Evolutionary conservation across 2,113 vertebrate genomes (phyloP), one percentile per base, ranked within the genome.

Genomic region (Cebidichthys violaceus): DNA sequence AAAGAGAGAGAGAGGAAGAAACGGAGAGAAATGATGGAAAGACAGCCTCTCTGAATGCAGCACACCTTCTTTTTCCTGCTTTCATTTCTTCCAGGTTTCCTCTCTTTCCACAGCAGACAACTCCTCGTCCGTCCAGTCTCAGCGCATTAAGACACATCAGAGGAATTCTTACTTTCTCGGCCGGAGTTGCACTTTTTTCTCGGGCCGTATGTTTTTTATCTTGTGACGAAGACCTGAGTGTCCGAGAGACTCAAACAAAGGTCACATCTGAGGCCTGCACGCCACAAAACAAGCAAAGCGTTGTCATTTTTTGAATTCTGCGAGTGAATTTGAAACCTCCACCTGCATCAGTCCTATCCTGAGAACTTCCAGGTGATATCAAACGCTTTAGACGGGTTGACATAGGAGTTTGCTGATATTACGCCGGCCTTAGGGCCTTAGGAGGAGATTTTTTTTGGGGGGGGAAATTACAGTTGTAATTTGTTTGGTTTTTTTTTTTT

Each of bases 241-340:
- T 87, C 69, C 82, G 82, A 85, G 88, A 92, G 84, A 88, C 77
- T 85, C 45, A 5, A 70, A 57, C n/a, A 57, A 52, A 71, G 84
- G 88, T 86, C 93, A 90, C 91, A 93, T 90, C 82, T 84, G 80
- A 91, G 87, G 93, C 86, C 90, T 86, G 86, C 74, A 79, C 60
- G 75, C 83, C 86, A 90, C 90, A 94, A 92, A 92, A 66, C 87
- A 68, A 57, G 92, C 91, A 92, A 87, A 88, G 92, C 6, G 33
- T 35, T 1, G 1, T n/a, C 76, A 72, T 85, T 59, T 22, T 71
- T 76, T 39, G 2, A 68, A 29, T 43, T 35, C 57, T 68, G 27
- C n/a, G 72, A 41, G 47, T 82, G 35, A 81, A 64, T 68, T 41
- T 67, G 17, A 55, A 50, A 14, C 65, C 54, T 75, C 57, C 41